Evolutionary conservation across 2,888 invertebrate genomes (phyloP), one percentile per base, ranked within the genome.

Genomic region (Bugula neritina): DNA sequence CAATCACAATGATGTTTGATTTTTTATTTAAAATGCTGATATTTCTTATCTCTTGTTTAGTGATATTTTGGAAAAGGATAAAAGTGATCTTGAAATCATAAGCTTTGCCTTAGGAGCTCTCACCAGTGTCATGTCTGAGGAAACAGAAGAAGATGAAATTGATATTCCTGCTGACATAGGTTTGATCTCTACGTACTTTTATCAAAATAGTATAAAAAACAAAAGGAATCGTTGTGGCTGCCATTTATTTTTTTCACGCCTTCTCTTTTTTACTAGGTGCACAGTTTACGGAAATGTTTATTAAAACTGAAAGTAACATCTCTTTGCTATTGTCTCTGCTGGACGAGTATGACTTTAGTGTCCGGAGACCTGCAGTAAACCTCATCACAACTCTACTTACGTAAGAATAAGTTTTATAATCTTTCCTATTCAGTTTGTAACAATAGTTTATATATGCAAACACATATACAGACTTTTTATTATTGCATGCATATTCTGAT

Each of bases 251-350:
- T n/a, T n/a, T n/a, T n/a, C n/a, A n/a, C n/a, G n/a, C n/a, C n/a
- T n/a, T n/a, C n/a, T n/a, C n/a, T n/a, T n/a, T n/a, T n/a, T 52
- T 55, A 57, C 63, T 34, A 25, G 86, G 86, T 21, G 82, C 81
- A 52, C 83, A 85, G 74, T 98, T 97, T 84, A 95, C 97, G 0
- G 97, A 97, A 86, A 96, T 97, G 88, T 96, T 95, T 83, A 91
- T 95, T 43, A 97, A 97, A 84, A 90, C 90, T 78, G 86, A 89
- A 27, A 92, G 94, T 77, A 93, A 93, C 84, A 90, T 96, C 13
- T 88, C 90, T 69, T 84, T 93, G 31, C 87, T 96, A 0, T 85
- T 98, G 76, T 89, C 91, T 73, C 89, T 94, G 73, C 85, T 98
- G 69, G 96, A 85, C 83, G 97, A 97, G 82, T 96, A 92, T 84